Evolutionary conservation across 2,113 vertebrate genomes (phyloP), one percentile per base, ranked within the genome.

Genomic region (Zosterops borbonicus): DNA sequence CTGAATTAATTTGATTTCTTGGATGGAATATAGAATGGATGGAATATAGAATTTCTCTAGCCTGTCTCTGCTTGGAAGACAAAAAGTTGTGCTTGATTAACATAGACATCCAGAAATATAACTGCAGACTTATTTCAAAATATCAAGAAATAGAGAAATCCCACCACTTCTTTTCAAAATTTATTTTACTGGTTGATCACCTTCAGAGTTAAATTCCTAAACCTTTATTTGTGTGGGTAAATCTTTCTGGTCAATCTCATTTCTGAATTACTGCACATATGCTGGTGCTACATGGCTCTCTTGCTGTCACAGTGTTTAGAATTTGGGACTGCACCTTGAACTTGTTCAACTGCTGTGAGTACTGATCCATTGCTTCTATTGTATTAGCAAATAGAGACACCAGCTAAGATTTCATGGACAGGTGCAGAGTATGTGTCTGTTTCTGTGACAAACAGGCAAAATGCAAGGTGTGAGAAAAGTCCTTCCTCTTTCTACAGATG

Each of bases 51-150:
- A 35, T 88, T 91, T 86, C 14, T 88, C 11, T 67, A 70, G 31
- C 17, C 19, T 59, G 6, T 44, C 12, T 81, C 31, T 85, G 28
- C 39, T 92, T 65, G 41, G 46, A 83, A 75, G 44, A 75, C n/a
- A 85, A 33, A 68, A 87, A 41, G 13, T 39, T 80, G 27, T 77
- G 16, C 77, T 74, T 94, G 20, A 67, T 67, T 80, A 83, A 94
- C 79, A 56, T 2, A 19, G 74, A 76, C 29, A 88, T 37, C 20
- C 24, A 88, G 52, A 92, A 90, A 86, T 53, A 46, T 11, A 86
- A 47, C 15, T 65, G 23, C 29, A 83, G 20, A 18, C 14, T 71
- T 50, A 75, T 71, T 63, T 41, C 13, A 77, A 90, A 84, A 35
- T 21, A 93, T 13, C 22, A 92, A 90, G 42, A 67, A 94, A 79